A percentile compares a stretch with the other conserved stretches of the same genome.
Evolutionary conservation across 2,113 vertebrate genomes (phyloP).

Genomic region (Megaceryle maxima): DNA sequence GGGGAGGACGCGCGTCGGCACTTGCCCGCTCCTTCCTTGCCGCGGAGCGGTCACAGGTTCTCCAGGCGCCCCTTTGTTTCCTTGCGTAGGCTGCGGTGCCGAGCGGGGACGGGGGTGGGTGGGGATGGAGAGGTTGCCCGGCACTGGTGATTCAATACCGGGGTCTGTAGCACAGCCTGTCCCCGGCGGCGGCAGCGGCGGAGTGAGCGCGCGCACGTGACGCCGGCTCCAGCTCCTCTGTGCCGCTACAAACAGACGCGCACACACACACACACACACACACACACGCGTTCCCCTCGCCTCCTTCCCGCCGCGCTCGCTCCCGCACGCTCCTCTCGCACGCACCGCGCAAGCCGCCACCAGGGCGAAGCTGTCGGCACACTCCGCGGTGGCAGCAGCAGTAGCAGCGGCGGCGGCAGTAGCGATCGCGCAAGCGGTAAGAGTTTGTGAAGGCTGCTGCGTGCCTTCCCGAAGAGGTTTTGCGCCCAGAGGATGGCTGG

Average conservation of each 20-base stretch:
- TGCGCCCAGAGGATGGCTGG: conserved; percentile 86
- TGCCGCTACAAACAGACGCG: conserved; percentile 70
- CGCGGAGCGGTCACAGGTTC: not conserved
- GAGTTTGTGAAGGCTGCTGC: conserved; percentile 66
- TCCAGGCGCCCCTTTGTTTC: not conserved
- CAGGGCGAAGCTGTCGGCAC: conserved; percentile 59
- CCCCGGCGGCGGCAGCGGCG: conserved; percentile 48
- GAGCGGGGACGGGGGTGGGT: not conserved
- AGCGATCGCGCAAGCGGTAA: conserved; percentile 55
- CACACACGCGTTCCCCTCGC: conserved; percentile 9
- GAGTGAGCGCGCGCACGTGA: conserved; percentile 76
- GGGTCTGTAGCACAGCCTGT: conserved; percentile 60
- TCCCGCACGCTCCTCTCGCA: not conserved
- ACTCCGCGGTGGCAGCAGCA: conserved; percentile 36
- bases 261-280: conserved; percentile 54
- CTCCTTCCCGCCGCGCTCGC: conserved; percentile 5
- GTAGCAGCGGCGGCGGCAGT: conserved; percentile 7
- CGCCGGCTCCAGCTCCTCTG: conserved; percentile 61
- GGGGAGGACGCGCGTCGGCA: not conserved
- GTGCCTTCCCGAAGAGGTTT: conserved; percentile 16
- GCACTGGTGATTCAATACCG: conserved; percentile 55
- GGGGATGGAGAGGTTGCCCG: conserved; percentile 47
- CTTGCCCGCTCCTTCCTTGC: not conserved
- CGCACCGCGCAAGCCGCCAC: conserved; percentile 30
- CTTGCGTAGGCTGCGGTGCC: not conserved